Evolutionary conservation across 1,140 invertebrate species (phyloP), one percentile per base, ranked within the genome.

Genomic region (Drosophila oshimai): DNA sequence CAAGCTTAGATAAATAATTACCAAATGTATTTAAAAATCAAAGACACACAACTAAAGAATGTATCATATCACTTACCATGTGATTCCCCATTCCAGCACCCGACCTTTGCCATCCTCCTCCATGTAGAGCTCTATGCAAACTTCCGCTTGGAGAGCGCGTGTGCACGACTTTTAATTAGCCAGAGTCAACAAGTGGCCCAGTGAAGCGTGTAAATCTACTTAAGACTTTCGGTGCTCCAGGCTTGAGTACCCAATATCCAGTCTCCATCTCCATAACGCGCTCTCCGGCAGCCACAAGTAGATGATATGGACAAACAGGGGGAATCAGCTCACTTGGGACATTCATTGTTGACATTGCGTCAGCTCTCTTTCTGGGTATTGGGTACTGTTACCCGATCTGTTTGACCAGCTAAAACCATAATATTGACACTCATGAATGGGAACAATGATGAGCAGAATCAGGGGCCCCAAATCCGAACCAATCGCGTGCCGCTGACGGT

Each of bases 321-420:
- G 49, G 49, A 73, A 61, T 70, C 18, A 68, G 24, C 54, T 37
- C 64, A 53, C 34, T 50, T 15, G 24, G 28, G 33, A 53, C 49
- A 31, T 44, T 76, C 50, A 36, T 26, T 87, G 61, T 87, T 74
- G 71, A 81, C 76, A 87, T 86, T 86, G 70, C 81, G 75, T 87
- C 81, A 86, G 73, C 76, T 81, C 57, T 69, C 72, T 33, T 64
- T 67, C 37, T 64, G 36, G 24, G 42, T 46, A 36, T 51, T 13
- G 37, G 36, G n/a, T n/a, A 47, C 44, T 47, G 39, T 57, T 31
- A 34, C 51, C 46, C 31, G 58, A 55, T 36, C 17, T 84, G 54
- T 86, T 86, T 86, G 54, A 5, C 62, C 22, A 86, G 67, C 64
- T 86, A 77, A 86, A 86, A 87, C 64, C 81, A 87, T 53, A 87